Evolutionary conservation across 2,888 invertebrate species (phyloP), one percentile per base, ranked within the genome.

Genomic region (Lottia gigantea): DNA sequence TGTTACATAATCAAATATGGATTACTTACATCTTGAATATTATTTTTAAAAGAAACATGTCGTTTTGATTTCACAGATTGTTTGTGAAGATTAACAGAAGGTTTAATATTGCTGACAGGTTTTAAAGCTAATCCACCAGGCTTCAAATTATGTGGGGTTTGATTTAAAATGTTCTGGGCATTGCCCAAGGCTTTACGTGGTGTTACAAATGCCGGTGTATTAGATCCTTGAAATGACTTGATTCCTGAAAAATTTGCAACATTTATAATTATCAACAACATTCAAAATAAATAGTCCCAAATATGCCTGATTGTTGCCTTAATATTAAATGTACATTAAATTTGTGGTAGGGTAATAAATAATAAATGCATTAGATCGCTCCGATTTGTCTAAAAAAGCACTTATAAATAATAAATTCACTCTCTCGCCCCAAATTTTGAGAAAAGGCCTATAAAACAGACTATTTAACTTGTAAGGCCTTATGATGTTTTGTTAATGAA

Each of bases 151-250:
- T 55, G 55, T 2, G 55, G 55, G 2, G 55, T 55, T 23, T 55
- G 55, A 23, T 55, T 55, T 55, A 55, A 55, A 55, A 55, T 55
- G 40, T 40, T 40, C 40, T 40, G 40, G 40, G 40, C 40, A 55
- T 55, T 23, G 2, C 55, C 55, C 15, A 55, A 23, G 23, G 55
- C 23, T 55, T 55, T 55, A 12, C 55, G 19, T 55, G 55, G 55
- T 8, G 55, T 55, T 14, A 55, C 23, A 14, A 55, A 55, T 55
- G 55, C 55, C 11, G 55, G 23, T 23, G 23, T 23, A 55, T 55
- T 55, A 23, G 55, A 23, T 23, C 23, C 23, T 23, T 55, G 55
- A 14, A 55, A 23, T 19, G 55, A 55, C 23, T 55, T 55, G 14
- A 55, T 23, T 23, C 55, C 55, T 55, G 23, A 55, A 55, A 40